Conservation (phyloP, 1,140 invertebrate genomes). For the Aphis craccivora region DNA sequence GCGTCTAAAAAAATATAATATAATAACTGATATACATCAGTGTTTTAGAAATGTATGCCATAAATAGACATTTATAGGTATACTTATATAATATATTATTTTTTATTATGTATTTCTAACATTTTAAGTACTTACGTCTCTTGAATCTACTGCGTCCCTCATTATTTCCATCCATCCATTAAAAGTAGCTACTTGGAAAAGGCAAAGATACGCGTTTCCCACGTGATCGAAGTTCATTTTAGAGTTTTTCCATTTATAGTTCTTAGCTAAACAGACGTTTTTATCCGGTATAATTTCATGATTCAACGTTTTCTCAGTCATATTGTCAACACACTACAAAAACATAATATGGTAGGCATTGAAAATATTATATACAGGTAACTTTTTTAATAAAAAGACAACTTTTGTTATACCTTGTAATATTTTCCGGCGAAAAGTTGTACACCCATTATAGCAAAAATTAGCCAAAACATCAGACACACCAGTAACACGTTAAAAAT, state of each 20-base stretch:
- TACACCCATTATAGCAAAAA: slow-evolving; percentile 91
- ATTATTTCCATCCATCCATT: slow-evolving; percentile 95
- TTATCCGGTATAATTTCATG: slow-evolving; percentile 85
- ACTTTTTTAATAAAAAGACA: background rate
- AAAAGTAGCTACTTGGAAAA: slow-evolving; percentile 99
- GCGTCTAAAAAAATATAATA: slow-evolving; percentile 72
- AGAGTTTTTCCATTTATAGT: slow-evolving; percentile 95
- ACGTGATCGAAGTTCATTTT: slow-evolving; percentile 99
- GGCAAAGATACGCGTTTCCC: slow-evolving; percentile 93
- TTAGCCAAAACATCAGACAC: slow-evolving; percentile 90
- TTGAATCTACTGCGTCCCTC: slow-evolving; percentile 96
- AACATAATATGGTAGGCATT: slow-evolving; percentile 3
- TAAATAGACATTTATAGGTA: no score
- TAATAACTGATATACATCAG: background rate
- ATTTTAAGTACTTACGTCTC: slow-evolving; percentile 72
- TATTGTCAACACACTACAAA: slow-evolving; percentile 86
- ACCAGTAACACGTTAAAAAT: slow-evolving; percentile 94
- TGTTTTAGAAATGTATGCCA: background rate
- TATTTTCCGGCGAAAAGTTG: slow-evolving; percentile 91
- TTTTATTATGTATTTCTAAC: background rate
- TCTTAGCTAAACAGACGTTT: slow-evolving; percentile 83
- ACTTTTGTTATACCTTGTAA: slow-evolving; percentile 75
- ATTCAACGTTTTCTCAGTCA: slow-evolving; percentile 78
- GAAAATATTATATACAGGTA: background rate
- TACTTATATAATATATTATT: no score